Base-by-base conservation (phyloP, 2,797 vertebrate species). In the Spinus pinus region DNA sequence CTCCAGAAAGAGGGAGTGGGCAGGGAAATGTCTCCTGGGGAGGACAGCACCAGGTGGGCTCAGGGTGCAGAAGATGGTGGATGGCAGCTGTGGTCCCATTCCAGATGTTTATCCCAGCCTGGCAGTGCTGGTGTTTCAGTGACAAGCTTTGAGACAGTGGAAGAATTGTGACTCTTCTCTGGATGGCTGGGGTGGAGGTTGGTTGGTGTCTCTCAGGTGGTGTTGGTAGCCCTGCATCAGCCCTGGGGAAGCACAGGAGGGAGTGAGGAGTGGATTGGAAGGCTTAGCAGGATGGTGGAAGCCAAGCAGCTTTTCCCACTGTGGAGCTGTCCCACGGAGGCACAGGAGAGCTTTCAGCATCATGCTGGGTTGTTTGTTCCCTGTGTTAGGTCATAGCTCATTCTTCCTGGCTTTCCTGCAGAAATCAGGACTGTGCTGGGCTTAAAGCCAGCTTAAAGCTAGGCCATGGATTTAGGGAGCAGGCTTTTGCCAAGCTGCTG, bases 101-200 rank as follows among this genome's bases (percentile, higher is more conserved):
- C 62, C 84, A 56, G 47, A 35, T 37, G 53, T 67, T 67, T 17
- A 8, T 66, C 35, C 73, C 78, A 88, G 56, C 53, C n/a, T 44
- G 39, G 44, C 37, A 64, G n/a, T 44, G 51, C 47, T 79, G 56
- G 21, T 4, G 0, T 69, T 90, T 58, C n/a, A 62, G 57, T 39
- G n/a, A 27, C 3, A 2, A 41, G 41, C 46, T 50, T 66, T 9
- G 11, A 56, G 73, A 41, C 24, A 12, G 51, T 20, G 56, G 47
- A 50, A 73, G 39, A 73, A 56, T 5, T 53, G 20, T 50, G 58
- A 62, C n/a, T 71, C 14, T 49, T 50, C 67, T 47, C 30, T 37
- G 35, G 39, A 33, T 70, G 64, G 20, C 16, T 0, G 0, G 8
- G 0, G 0, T 42, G 19, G n/a, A 57, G 66, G 16, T 21, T 23